Base-by-base conservation (phyloP, 2,113 vertebrate species). In the Mesembrinibis cayennensis region DNA sequence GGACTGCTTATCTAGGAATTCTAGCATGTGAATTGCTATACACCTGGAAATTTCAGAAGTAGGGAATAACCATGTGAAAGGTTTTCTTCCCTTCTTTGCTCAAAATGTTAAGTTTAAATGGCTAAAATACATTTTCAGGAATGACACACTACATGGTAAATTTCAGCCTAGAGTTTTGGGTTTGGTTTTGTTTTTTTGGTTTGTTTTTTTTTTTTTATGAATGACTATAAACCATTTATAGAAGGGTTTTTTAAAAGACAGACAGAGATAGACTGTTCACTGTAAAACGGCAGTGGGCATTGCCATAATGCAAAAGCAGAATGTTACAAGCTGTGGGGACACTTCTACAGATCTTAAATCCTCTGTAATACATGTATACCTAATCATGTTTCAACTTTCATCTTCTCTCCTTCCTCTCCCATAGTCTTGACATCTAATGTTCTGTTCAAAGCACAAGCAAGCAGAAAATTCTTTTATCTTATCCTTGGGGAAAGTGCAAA, bases 391-490 rank as follows among this genome's bases (percentile, higher is more conserved):
- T 94, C 82, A 90, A 0, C 88, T 95, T 97, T 92, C 82, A 94
- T 97, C 80, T 93, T 86, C 29, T 71, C 42, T 93, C 82, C 45
- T 93, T 95, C 36, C 49, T 78, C 29, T 92, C 74, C 52, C 52
- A 44, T 18, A 56, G 77, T 67, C 55, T 83, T 93, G 69, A 95
- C 53, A 91, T 90, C 49, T 93, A 62, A 78, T 36, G 47, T 44
- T 91, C 88, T 91, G 62, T 94, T 96, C 86, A 81, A 91, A 97
- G 71, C 65, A 95, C 74, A 90, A 82, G 53, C 56, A 80, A 55
- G 71, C 30, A 96, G 58, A 93, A 91, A 94, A 96, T 70, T 90
- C 65, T 96, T 97, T 97, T 63, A 95, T 94, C 89, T 96, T 89
- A 65, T 83, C 89, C 89, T 80, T 81, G 17, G 47, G 89, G 63